Base-by-base conservation (phyloP, 2,113 vertebrate species). In the Thalassarche chlororhynchos region DNA sequence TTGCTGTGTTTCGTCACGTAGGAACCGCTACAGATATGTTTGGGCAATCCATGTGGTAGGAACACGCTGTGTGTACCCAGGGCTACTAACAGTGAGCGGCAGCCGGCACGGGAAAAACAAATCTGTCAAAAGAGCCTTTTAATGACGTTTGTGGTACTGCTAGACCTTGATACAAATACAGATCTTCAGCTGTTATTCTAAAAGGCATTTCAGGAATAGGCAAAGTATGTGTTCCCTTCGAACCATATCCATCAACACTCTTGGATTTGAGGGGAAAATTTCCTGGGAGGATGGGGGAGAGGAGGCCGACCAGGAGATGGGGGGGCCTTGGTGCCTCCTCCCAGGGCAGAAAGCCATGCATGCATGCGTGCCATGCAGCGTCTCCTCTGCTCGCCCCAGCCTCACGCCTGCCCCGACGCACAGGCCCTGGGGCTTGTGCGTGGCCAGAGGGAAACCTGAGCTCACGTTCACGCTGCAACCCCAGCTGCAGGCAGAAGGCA, bases 331-430 rank as follows among this genome's bases (percentile, higher is more conserved):
- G 23, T 55, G 32, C 26, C 23, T 49, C 23, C 19, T 54, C 12
- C 34, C 1, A 2, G 15, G 31, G 54, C 62, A 94, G 52, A 83
- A 83, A 72, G 47, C 54, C 60, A n/a, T 14, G 19, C 26, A 29
- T 12, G 20, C 14, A 17, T 10, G 32, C 7, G 8, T 9, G 55
- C 62, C 38, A 51, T 28, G 55, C 55, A 42, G 71, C 2, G 0
- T n/a, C n/a, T 68, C 32, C 28, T 74, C 23, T 0, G 0, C 42
- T 74, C 2, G 0, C 32, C 18, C 34, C 42, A 34, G 46, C 74
- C 86, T 51, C 58, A 46, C 0, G 0, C 13, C 40, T 9, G 17
- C 21, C 60, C 17, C 12, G 8, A 2, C 2, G 4, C 28, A 25
- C 20, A 24, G n/a, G 51, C 26, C 36, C 71, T 19, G 15, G 17